Percentiles rank a stretch among this genome's conserved stretches.
Evolutionary conservation across 2,113 vertebrate genomes (phyloP).

Genomic region (Vicugna pacos): DNA sequence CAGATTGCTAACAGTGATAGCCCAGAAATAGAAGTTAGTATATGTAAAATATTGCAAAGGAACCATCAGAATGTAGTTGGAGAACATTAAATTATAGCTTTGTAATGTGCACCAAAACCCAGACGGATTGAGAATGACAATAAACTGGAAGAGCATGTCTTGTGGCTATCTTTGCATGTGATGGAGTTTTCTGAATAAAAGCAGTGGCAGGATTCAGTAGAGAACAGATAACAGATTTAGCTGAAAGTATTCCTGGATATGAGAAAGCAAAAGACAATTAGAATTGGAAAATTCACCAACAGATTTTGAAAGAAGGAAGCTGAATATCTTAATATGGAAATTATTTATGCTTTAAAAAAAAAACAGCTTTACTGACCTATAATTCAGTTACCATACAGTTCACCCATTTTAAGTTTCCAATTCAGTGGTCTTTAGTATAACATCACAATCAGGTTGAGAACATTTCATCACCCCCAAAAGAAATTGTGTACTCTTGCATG

Average conservation of each 20-base stretch:
- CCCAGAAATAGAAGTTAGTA: neutral
- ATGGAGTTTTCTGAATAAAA: conserved; percentile 26
- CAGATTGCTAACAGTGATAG: neutral
- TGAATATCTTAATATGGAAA: neutral
- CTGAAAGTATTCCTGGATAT: neutral
- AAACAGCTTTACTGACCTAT: neutral
- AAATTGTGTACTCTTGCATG: neutral
- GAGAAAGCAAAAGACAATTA: neutral
- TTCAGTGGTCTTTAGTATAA: neutral
- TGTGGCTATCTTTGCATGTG: neutral
- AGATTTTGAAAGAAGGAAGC: neutral
- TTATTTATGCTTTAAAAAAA: neutral
- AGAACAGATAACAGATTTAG: neutral
- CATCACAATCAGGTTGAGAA: neutral
- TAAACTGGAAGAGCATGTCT: neutral
- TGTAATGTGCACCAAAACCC: neutral
- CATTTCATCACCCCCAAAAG: neutral
- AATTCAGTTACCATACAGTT: neutral
- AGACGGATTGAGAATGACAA: neutral
- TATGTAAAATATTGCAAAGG: neutral
- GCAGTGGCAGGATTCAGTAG: neutral
- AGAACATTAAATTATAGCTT: neutral
- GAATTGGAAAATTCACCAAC: neutral
- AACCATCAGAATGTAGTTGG: neutral
- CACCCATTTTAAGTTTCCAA: neutral